Conservation (phyloP, 2,797 vertebrate genomes). For the Merluccius polli region DNA sequence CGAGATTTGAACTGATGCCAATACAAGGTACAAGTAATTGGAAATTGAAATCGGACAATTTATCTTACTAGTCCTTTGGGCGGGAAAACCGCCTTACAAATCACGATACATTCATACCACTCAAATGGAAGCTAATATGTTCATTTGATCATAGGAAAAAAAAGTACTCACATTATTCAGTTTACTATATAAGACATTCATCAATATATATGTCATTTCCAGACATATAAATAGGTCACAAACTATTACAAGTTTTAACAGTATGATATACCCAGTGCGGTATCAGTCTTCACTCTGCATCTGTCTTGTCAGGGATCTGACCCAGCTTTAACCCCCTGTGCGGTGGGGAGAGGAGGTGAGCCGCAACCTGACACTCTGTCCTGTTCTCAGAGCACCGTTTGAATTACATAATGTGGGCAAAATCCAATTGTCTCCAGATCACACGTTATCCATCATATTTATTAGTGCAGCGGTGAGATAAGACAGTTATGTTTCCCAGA, state of each 20-base stretch:
- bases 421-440: conserved; percentile 74
- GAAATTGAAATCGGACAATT: no score
- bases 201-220: not conserved
- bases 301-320: conserved; percentile 37
- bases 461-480: conserved; percentile 74
- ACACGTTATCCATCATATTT: conserved; percentile 79
- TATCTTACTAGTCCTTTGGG: no score
- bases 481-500: conserved; percentile 75
- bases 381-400: conserved; percentile 64
- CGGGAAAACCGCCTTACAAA: no score
- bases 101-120: not conserved
- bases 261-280: not conserved
- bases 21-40: no score
- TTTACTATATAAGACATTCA: not conserved
- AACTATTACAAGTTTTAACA: not conserved
- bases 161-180: not conserved
- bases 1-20: no score
- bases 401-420: conserved; percentile 75
- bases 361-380: conserved; percentile 63
- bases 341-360: conserved; percentile 39
- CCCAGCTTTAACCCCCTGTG: conserved; percentile 54
- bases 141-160: not conserved
- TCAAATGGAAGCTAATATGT: not conserved
- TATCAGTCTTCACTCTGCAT: conserved; percentile 18
- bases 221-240: not conserved